A percentile compares a stretch with the other conserved stretches of the same genome.
phyloP scores from a whole-genome alignment of 2,113 vertebrate genomes.

The Desmodus rotundus region DNA sequence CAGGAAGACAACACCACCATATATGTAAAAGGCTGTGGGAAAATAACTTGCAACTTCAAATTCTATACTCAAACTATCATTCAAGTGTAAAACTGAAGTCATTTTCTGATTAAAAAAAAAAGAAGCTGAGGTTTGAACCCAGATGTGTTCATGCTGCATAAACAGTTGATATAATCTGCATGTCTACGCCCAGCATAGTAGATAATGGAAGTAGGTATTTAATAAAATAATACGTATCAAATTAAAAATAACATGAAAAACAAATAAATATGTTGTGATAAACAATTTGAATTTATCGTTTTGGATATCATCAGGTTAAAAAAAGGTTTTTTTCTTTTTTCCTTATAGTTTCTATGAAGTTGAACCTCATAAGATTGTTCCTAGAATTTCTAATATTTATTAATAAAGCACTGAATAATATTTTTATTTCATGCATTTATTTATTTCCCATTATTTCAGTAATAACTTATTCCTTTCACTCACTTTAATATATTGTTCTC shows the following conservation, averaged over 20 bases:
- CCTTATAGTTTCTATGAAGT: not conserved
- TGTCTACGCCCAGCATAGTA: not conserved
- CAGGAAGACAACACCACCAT: not conserved
- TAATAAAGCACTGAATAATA: conserved; percentile 10
- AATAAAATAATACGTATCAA: not conserved
- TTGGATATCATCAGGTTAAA: conserved; percentile 34
- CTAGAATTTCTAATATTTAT: not conserved
- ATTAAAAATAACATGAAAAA: not conserved
- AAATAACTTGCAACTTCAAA: not conserved
- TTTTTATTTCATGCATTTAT: not conserved
- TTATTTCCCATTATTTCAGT: not conserved
- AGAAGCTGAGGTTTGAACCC: not conserved
- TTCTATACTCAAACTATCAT: not conserved
- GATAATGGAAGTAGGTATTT: not conserved
- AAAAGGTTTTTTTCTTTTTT: conserved; percentile 19
- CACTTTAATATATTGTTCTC: not conserved
- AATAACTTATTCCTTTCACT: not conserved
- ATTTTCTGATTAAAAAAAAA: not conserved
- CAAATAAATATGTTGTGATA: not conserved
- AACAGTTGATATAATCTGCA: not conserved
- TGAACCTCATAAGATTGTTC: not conserved
- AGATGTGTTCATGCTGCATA: not conserved
- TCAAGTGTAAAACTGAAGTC: conserved; percentile 9
- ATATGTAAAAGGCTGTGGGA: not conserved
- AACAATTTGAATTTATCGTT: not conserved